Evolutionary conservation across 2,797 vertebrate species (phyloP).

Genomic region (Salmo trutta): DNA sequence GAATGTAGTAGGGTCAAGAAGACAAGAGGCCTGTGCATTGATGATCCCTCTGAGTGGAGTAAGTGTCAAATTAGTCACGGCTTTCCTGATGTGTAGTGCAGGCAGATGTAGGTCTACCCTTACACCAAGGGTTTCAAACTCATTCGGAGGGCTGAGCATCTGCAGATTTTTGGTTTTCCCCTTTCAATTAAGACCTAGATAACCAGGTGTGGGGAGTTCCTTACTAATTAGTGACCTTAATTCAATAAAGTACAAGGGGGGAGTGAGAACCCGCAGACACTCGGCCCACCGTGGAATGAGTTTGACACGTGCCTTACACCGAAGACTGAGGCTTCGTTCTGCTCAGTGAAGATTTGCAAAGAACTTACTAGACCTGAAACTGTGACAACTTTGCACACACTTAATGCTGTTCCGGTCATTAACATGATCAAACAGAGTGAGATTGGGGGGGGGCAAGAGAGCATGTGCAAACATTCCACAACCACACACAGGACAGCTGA

Average conservation of each 20-base stretch:
- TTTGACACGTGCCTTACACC: neutral
- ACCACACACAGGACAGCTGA: conserved; percentile 16
- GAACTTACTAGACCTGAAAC: neutral
- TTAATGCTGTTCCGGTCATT: neutral
- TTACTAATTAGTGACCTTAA: too few relatives aligned
- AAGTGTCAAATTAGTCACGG: neutral
- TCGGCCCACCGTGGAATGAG: too few relatives aligned
- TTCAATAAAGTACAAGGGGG: too few relatives aligned
- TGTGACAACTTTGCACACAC: neutral
- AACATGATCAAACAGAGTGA: neutral
- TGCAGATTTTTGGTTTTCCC: too few relatives aligned
- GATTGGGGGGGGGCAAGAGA: neutral
- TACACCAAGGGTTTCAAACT: too few relatives aligned
- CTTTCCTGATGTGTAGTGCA: neutral
- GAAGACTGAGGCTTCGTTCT: neutral
- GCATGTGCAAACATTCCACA: conserved; percentile 9
- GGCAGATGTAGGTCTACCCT: neutral
- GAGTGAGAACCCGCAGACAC: too few relatives aligned
- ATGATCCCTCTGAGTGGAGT: neutral
- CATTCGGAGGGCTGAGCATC: too few relatives aligned
- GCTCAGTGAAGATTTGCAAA: neutral
- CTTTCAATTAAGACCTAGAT: too few relatives aligned
- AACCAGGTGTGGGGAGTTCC: too few relatives aligned
- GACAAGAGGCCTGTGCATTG: neutral
- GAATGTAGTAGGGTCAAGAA: neutral